Evolutionary conservation across 2,113 vertebrate species (phyloP), one percentile per base, ranked within the genome.

Genomic region (Dromaius novaehollandiae): DNA sequence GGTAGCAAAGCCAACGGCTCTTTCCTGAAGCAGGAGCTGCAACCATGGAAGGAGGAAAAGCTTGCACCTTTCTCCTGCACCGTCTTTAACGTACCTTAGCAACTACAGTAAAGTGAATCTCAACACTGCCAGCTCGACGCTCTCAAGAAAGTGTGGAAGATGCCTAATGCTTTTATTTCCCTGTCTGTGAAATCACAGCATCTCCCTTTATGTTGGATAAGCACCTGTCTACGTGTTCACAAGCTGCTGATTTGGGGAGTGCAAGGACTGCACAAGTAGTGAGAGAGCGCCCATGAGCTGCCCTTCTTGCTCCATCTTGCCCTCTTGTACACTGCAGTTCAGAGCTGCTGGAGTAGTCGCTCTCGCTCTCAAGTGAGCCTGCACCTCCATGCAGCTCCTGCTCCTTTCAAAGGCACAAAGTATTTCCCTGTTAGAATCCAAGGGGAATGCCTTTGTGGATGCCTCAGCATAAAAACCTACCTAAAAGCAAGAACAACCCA

Each of bases 241-340:
- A 11, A 46, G 30, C 63, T 25, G 61, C 7, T 24, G 58, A 24
- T 22, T 4, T 3, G 44, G 55, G 70, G 63, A 55, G 40, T 5
- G 6, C 16, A 5, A 4, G 0, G 56, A 14, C 7, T 1, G 36
- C 25, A 6, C 9, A 9, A 26, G 63, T 0, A 6, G 24, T 2
- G 22, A 34, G 16, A 25, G 44, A 16, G 36, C 46, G 17, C 11
- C 1, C 9, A 1, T 0, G 13, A 73, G 51, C 18, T 9, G 38
- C 38, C 32, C 4, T 2, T 63, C 13, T 26, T 14, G 2, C 76
- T 13, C 81, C 6, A 0, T 6, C 66, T 6, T 10, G 13, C 38
- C 32, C 51, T 4, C 55, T 70, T 13, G 71, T 1, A 1, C 5
- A 11, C 63, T 16, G 30, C 26, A 4, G 40, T 9, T 53, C 91